Percentiles rank a stretch among this genome's conserved stretches.
phyloP scores from a whole-genome alignment of 1,140 invertebrate species.

The Helicoverpa armigera region DNA sequence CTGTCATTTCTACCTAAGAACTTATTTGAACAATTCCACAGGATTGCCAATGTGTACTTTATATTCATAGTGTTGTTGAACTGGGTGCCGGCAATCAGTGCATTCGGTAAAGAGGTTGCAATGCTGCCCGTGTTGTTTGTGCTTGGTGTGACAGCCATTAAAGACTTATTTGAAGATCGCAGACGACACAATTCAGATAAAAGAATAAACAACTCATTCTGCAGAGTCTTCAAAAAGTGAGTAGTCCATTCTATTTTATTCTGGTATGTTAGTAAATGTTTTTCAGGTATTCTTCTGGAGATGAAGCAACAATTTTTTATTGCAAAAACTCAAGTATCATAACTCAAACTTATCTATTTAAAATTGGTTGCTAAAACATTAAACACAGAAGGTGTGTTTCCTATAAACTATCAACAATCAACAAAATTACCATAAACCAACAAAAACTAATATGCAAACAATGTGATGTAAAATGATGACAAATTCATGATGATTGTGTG shows the following conservation, averaged over 20 bases:
- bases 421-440: no score
- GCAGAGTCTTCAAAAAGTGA: conserved; percentile 96
- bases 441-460: no score
- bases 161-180: conserved; percentile 98
- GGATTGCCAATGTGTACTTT: conserved; percentile 99
- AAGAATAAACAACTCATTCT: conserved; percentile 97
- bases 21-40: conserved; percentile 98
- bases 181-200: conserved; percentile 96
- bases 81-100: conserved; percentile 97
- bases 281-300: not conserved
- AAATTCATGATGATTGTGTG: no score
- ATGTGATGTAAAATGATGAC: no score
- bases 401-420: no score
- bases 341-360: no score
- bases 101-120: conserved; percentile 98
- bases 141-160: conserved; percentile 97
- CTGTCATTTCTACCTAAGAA: conserved; percentile 98
- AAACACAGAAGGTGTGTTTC: no score
- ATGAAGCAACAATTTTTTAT: no score
- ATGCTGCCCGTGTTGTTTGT: conserved; percentile 98
- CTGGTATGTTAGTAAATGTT: not conserved
- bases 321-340: no score
- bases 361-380: no score
- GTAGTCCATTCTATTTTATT: conserved; percentile 66
- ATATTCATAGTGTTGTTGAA: conserved; percentile 98